phyloP scores from a whole-genome alignment of 2,113 vertebrate genomes.

The Petrocephalus zakoni region DNA sequence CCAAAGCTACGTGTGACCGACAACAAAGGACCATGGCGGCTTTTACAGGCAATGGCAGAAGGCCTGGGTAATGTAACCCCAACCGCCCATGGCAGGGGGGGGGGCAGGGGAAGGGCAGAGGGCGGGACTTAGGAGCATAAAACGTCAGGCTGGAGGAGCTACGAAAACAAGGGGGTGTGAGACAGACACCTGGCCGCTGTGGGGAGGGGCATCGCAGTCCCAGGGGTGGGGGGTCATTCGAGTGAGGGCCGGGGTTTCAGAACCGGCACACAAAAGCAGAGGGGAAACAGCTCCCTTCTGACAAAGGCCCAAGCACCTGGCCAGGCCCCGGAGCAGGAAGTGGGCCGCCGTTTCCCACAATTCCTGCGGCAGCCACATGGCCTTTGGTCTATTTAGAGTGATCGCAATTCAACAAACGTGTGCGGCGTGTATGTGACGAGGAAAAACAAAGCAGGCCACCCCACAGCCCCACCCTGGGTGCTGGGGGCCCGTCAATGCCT shows the following conservation, averaged over 20 bases:
- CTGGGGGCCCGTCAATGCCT: not conserved
- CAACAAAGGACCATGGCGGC: not conserved
- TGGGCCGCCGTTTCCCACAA: not conserved
- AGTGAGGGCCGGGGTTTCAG: not conserved
- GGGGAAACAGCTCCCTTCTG: not conserved
- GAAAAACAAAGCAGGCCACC: not conserved
- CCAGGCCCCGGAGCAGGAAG: not conserved
- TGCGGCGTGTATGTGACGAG: not conserved
- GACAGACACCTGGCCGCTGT: not conserved
- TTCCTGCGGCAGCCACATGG: not conserved
- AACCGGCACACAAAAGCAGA: not conserved
- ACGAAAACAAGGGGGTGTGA: not conserved
- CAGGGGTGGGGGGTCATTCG: not conserved
- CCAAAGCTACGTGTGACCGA: not conserved
- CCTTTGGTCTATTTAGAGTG: not conserved
- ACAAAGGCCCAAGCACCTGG: conserved; percentile 6
- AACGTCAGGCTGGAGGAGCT: not conserved
- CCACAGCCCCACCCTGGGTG: not conserved
- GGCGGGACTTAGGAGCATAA: not conserved
- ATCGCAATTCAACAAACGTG: not conserved
- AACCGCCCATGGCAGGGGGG: not conserved
- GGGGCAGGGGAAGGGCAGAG: not conserved
- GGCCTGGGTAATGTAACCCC: not conserved
- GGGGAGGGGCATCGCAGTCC: not conserved
- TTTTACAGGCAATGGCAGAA: not conserved